Evolutionary conservation across 30 jellyfish, hydroid and myxozoan genomes (phyloP).

Genomic region (Turritopsis rubra): DNA sequence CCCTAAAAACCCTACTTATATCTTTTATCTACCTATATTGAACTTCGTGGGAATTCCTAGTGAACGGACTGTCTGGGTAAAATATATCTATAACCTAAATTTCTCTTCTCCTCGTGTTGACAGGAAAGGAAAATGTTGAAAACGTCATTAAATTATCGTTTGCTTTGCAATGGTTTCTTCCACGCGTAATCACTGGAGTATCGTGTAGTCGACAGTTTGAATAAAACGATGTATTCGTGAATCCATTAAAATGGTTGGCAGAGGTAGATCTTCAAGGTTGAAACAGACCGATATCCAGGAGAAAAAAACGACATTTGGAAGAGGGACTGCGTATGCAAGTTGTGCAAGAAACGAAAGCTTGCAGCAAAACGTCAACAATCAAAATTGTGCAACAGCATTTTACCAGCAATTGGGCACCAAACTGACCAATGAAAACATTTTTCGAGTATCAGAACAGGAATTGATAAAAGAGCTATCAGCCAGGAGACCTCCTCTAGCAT

Average conservation of each 20-base stretch:
- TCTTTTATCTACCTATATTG: too few species aligned
- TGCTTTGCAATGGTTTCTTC: neutral
- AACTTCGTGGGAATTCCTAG: too few species aligned
- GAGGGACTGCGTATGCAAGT: neutral
- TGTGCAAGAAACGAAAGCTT: neutral
- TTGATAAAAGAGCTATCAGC: neutral
- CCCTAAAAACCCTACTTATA: too few species aligned
- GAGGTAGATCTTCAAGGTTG: neutral
- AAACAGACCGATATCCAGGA: neutral
- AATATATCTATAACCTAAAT: too few species aligned
- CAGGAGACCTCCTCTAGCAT: neutral
- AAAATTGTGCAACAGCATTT: neutral
- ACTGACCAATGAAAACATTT: neutral
- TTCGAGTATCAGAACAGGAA: conserved; percentile 14
- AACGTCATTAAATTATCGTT: too few species aligned
- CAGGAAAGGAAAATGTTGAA: too few species aligned
- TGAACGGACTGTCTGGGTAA: too few species aligned
- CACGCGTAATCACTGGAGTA: neutral
- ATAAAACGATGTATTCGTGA: neutral
- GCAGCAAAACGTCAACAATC: neutral
- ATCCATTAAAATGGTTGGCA: neutral
- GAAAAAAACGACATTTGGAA: neutral
- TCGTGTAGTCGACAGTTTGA: neutral
- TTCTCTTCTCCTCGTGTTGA: too few species aligned
- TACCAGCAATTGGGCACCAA: neutral